Evolutionary conservation across 2,888 invertebrate genomes (phyloP).

Genomic region (Heterodera filipjevi): DNA sequence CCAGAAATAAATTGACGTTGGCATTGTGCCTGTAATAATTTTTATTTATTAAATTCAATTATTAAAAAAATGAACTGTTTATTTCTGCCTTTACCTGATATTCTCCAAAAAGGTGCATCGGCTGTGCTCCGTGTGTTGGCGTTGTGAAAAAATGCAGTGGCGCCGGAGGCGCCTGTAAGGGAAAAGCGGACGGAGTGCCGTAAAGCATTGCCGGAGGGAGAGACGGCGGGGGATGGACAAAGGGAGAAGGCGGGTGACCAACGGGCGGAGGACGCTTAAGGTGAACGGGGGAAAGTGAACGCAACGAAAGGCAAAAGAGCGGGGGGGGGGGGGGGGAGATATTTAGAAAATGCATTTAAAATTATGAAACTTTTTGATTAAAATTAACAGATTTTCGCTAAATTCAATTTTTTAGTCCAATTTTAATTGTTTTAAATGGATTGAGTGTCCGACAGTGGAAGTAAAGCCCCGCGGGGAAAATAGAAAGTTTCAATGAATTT

Average conservation of each 20-base stretch:
- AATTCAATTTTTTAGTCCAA: no score
- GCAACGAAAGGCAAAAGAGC: no score
- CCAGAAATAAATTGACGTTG: not conserved
- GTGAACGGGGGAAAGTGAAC: not conserved
- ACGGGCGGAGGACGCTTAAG: not conserved
- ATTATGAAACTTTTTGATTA: no score
- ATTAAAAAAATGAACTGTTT: not conserved
- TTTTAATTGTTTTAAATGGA: no score
- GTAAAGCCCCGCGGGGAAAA: no score
- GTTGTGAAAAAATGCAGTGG: not conserved
- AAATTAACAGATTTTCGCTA: no score
- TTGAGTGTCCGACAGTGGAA: no score
- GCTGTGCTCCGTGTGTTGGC: not conserved
- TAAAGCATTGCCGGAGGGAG: slow-evolving; percentile 6
- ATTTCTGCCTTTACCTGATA: not conserved
- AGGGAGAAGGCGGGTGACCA: not conserved
- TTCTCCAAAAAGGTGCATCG: not conserved
- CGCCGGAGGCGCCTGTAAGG: not conserved
- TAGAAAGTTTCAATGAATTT: no score
- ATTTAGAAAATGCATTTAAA: no score
- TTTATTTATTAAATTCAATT: not conserved
- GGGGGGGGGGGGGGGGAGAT: no score
- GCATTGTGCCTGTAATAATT: slow-evolving; percentile 2
- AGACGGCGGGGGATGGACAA: not conserved
- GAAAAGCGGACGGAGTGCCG: not conserved